Conservation (phyloP, 2,888 invertebrate genomes). For the Plagodis pulveraria region DNA sequence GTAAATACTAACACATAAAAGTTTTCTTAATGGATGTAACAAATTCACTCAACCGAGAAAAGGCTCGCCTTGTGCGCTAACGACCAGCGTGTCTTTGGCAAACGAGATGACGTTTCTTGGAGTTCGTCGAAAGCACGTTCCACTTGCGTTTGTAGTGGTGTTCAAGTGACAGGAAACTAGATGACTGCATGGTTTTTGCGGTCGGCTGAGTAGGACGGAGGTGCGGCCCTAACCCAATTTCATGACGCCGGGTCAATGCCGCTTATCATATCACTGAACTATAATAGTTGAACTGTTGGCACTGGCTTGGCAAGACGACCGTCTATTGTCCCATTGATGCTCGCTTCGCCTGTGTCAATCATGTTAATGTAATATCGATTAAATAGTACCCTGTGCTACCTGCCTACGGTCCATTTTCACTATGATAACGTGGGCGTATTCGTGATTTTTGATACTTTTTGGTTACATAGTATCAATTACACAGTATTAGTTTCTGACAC, state of each 20-base stretch:
- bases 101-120: constrained; percentile 28
- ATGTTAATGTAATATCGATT: constrained; percentile 34
- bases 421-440: too few relatives aligned
- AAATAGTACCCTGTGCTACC: constrained; percentile 10
- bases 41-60: constrained; percentile 8
- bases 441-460: too few relatives aligned
- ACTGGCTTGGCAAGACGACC: constrained; percentile 3
- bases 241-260: constrained; percentile 23
- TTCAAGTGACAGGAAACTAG: constrained; percentile 33
- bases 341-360: constrained; percentile 29
- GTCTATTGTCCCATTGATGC: constrained; percentile 29
- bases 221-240: constrained; percentile 29
- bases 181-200: constrained; percentile 24
- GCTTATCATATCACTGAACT: constrained; percentile 20
- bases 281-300: background rate
- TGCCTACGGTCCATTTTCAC: constrained; percentile 4
- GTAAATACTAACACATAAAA: background rate
- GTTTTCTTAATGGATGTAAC: background rate
- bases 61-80: constrained; percentile 21
- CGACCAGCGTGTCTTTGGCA: constrained; percentile 32
- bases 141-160: constrained; percentile 24
- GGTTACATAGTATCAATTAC: too few relatives aligned
- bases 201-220: constrained; percentile 11
- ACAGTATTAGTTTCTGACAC: too few relatives aligned
- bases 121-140: constrained; percentile 34